Conservation (phyloP, 53 echinoderm and acorn worm genomes). For the Holothuria leucospilota region DNA sequence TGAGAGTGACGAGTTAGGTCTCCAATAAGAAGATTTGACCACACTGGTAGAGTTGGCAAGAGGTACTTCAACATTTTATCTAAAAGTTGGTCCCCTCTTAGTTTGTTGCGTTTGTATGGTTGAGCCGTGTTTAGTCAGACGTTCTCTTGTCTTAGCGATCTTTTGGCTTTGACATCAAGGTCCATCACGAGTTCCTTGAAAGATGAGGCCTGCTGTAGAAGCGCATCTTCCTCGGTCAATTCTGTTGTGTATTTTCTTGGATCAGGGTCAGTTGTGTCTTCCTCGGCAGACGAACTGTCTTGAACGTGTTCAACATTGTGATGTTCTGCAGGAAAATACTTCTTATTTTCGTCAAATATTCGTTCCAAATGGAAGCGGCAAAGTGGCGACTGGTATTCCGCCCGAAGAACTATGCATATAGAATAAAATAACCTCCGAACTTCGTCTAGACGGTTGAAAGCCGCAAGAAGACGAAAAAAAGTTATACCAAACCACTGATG, state of each 20-base stretch:
- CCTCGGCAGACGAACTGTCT: too few species aligned
- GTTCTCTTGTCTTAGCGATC: too few species aligned
- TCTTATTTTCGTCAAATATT: too few species aligned
- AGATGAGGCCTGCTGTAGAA: background rate
- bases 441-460: background rate
- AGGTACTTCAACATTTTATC: background rate
- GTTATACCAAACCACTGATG: background rate
- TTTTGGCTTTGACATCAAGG: background rate
- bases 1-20: background rate
- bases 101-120: background rate
- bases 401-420: slow-evolving; percentile 9
- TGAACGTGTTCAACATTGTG: too few species aligned
- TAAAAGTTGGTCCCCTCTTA: background rate
- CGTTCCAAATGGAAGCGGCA: too few species aligned
- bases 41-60: slow-evolving; percentile 9
- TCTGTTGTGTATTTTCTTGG: too few species aligned
- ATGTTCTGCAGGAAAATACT: too few species aligned
- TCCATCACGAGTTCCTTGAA: background rate
- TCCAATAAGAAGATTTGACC: slow-evolving; percentile 1
- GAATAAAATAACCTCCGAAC: slow-evolving; percentile 1
- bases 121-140: background rate
- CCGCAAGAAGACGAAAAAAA: background rate
- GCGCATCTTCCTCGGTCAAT: background rate
- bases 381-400: background rate
- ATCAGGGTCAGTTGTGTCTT: too few species aligned